Evolutionary conservation across 2,888 invertebrate genomes (phyloP), one percentile per base, ranked within the genome.

Genomic region (Drosophila histrio): DNA sequence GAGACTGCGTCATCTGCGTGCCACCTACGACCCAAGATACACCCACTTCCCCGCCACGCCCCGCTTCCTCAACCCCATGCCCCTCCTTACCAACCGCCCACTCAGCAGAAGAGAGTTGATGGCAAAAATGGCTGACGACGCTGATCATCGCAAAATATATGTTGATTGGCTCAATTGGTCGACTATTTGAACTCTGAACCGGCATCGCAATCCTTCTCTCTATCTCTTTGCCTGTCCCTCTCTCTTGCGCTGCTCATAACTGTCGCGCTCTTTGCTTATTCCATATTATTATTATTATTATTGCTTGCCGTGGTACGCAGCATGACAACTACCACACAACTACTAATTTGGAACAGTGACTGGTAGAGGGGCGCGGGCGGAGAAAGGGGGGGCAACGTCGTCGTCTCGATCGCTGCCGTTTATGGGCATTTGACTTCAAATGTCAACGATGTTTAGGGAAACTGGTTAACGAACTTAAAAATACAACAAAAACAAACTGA

Each of bases 161-260:
- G 82, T 91, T 91, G 91, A 91, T 91, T 91, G 91, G 91, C 91
- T 91, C 90, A 91, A 91, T 91, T 91, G 91, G 89, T 64, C 88
- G 88, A 82, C 89, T 90, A 91, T 90, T 91, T 91, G 91, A 91
- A 91, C 91, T 91, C 89, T 91, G 91, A 91, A 90, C 91, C 66
- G 50, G 60, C 60, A 26, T 8, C 22, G 32, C 78, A 80, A 74
- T 79, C 64, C 65, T 68, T 59, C 58, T 60, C 34, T 24, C 56
- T 21, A 53, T 43, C 41, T 13, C 19, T 41, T 19, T n/a, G 15
- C 7, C 26, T 13, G 30, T n/a, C 24, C 9, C 36, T 5, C 19
- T 49, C 32, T 28, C 26, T 17, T 17, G 13, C 28, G 24, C 7
- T 39, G 11, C 57, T 2, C 67, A 53, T 19, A 34, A 39, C n/a